phyloP scores from a whole-genome alignment of 1,140 invertebrate species.

The Drosophila tristis region DNA sequence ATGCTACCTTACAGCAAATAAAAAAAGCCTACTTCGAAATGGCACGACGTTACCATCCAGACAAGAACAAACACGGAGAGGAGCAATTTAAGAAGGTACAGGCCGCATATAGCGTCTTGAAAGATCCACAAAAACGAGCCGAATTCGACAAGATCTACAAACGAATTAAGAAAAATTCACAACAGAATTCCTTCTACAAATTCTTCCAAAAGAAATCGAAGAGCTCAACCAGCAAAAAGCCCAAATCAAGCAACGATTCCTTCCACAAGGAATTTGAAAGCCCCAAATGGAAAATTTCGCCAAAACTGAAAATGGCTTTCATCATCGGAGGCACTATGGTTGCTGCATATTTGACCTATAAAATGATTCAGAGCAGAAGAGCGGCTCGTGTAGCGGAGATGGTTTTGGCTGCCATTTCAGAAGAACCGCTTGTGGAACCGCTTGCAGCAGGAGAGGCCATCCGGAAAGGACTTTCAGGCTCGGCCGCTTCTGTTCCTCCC shows the following conservation, averaged over 20 bases:
- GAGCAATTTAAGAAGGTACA: not conserved
- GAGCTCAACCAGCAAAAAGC: too few relatives aligned
- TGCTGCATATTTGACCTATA: not conserved
- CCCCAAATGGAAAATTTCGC: not conserved
- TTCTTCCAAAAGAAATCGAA: too few relatives aligned
- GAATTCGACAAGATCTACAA: too few relatives aligned
- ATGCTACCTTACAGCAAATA: conserved; percentile 2
- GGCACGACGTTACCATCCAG: conserved; percentile 20
- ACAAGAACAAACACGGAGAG: conserved; percentile 20
- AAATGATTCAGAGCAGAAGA: not conserved
- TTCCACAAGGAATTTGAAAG: too few relatives aligned
- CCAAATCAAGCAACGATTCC: too few relatives aligned
- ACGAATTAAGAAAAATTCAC: too few relatives aligned
- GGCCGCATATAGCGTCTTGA: not conserved
- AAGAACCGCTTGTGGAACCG: too few relatives aligned
- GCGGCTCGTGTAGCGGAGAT: too few relatives aligned
- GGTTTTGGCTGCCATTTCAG: too few relatives aligned
- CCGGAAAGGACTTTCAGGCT: not conserved
- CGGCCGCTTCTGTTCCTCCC: not conserved
- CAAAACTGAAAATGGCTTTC: not conserved
- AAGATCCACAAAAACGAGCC: not conserved
- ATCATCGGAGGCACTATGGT: not conserved
- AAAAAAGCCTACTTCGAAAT: not conserved
- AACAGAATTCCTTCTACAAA: too few relatives aligned
- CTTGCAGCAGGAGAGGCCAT: too few relatives aligned